Conservation (phyloP, 2,113 vertebrate genomes). For the Ameiurus melas region DNA sequence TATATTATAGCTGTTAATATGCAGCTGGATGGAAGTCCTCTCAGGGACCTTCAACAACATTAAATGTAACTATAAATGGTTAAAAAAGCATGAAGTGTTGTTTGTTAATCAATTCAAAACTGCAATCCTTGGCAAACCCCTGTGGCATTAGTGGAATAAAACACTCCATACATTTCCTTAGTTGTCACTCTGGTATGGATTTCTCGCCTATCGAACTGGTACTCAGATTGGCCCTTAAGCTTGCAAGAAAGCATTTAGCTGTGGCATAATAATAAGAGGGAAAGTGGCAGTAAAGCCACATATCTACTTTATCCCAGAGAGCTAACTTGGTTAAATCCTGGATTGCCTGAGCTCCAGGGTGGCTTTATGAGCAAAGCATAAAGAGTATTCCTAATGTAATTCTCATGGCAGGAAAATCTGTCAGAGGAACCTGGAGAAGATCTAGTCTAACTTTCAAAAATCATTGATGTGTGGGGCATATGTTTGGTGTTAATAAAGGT, state of each 20-base stretch:
- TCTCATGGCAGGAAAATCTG: slow-evolving; percentile 40
- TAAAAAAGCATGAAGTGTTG: background rate
- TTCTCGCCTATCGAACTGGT: background rate
- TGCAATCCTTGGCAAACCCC: background rate
- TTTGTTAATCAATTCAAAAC: background rate
- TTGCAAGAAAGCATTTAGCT: background rate
- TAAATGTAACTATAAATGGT: background rate
- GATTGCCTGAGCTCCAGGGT: slow-evolving; percentile 45
- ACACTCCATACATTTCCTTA: too few species aligned
- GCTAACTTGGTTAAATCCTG: slow-evolving; percentile 20
- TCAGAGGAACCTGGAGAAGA: background rate
- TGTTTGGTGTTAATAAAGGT: slow-evolving; percentile 26
- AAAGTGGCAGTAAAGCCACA: slow-evolving; percentile 32
- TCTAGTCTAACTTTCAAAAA: background rate
- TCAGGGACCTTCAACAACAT: background rate
- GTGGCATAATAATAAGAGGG: slow-evolving; percentile 30
- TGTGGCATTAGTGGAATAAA: background rate
- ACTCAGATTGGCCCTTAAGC: slow-evolving; percentile 6
- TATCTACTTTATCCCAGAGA: slow-evolving; percentile 10
- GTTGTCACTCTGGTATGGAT: background rate
- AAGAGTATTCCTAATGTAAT: background rate
- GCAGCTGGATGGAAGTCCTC: background rate
- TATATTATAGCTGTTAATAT: background rate
- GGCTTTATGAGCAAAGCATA: slow-evolving; percentile 7
- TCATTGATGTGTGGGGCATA: background rate